phyloP scores from a whole-genome alignment of 2,113 vertebrate species.

The Alethe castanea region DNA sequence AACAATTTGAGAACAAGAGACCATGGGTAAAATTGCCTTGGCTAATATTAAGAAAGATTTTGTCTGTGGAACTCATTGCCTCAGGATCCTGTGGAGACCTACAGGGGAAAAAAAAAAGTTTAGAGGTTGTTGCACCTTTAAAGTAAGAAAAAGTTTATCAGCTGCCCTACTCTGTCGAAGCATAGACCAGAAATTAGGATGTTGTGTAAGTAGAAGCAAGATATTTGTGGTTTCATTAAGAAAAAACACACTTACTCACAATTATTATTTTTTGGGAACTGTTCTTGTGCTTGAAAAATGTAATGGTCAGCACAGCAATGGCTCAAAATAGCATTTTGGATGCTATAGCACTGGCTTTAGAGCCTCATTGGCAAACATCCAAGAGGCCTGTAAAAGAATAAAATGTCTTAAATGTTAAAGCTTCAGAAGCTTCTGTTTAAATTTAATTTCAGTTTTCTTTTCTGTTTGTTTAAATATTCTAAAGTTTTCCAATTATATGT shows the following conservation, averaged over 20 bases:
- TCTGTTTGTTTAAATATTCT: not conserved
- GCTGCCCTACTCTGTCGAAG: not conserved
- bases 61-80: not conserved
- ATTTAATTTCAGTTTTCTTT: not conserved
- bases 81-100: not conserved
- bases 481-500: not conserved
- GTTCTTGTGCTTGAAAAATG: constrained; percentile 44
- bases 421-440: not conserved
- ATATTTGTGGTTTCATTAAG: not conserved
- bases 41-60: not conserved
- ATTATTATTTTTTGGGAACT: constrained; percentile 23
- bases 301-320: constrained; percentile 37
- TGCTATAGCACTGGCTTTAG: constrained; percentile 4
- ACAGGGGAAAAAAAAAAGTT: not conserved
- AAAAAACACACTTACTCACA: not conserved
- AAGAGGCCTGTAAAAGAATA: not conserved
- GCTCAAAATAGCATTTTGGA: constrained; percentile 56
- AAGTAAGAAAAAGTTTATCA: not conserved
- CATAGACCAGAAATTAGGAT: not conserved
- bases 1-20: not conserved
- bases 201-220: not conserved
- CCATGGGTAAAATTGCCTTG: not conserved
- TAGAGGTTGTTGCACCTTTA: not conserved
- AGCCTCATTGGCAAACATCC: not conserved
- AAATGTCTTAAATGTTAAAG: not conserved